These are phyloP conservation scores for Alviniconcha strummeri DNA, from an alignment of 2,888 invertebrate species.

Conservation along the genomic window DNA sequence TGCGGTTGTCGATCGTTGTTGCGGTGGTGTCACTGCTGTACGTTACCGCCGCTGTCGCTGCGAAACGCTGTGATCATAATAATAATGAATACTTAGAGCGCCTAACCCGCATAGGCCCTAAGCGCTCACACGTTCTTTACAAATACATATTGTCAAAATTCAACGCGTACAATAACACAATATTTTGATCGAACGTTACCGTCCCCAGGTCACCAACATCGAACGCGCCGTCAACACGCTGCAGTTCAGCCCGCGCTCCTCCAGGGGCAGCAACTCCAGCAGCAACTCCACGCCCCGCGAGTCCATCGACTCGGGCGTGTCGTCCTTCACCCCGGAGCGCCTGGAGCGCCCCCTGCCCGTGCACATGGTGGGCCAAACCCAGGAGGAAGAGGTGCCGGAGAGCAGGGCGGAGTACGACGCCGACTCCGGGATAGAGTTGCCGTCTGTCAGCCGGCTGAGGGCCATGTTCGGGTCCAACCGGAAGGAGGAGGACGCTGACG, in stretches of 20 bases:
- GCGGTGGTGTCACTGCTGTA: too few species aligned
- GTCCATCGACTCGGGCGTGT: constrained; percentile 51
- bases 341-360: constrained; percentile 43
- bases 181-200: too few species aligned
- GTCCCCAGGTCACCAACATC: constrained; percentile 38
- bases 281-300: constrained; percentile 47
- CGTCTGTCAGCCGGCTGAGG: constrained; percentile 65
- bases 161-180: too few species aligned
- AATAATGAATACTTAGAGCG: too few species aligned
- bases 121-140: too few species aligned
- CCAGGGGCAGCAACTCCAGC: constrained; percentile 41
- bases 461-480: constrained; percentile 57
- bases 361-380: constrained; percentile 50
- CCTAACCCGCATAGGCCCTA: too few species aligned
- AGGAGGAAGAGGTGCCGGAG: constrained; percentile 62
- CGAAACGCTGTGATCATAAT: too few species aligned
- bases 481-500: constrained; percentile 41
- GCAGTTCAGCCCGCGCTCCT: constrained; percentile 33
- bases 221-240: constrained; percentile 35
- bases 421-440: constrained; percentile 57
- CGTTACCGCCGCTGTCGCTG: too few species aligned
- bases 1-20: too few species aligned
- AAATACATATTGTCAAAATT: too few species aligned
- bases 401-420: constrained; percentile 61
- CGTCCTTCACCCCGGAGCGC: constrained; percentile 35